Evolutionary conservation across 2,888 invertebrate genomes (phyloP).

Genomic region (Mycalesis mineus): DNA sequence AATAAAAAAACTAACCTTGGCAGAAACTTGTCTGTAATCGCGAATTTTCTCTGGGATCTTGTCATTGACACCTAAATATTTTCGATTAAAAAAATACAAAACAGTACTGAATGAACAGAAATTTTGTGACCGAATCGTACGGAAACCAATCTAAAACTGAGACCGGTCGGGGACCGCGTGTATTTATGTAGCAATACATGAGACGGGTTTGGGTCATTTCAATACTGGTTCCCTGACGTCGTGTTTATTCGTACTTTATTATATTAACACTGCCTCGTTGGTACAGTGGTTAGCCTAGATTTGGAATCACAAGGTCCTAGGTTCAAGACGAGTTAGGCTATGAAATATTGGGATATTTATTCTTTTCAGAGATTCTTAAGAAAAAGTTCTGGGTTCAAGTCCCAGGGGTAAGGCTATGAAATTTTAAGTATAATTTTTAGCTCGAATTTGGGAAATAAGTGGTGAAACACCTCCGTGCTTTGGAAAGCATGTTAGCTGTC

Average conservation of each 20-base stretch:
- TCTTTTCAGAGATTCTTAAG: too few relatives aligned
- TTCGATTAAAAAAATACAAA: slow-evolving; percentile 47
- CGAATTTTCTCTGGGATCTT: slow-evolving; percentile 74
- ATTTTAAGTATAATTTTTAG: too few relatives aligned
- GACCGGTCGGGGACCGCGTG: slow-evolving; percentile 34
- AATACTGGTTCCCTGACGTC: slow-evolving; percentile 26
- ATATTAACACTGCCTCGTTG: too few relatives aligned
- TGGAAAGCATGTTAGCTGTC: too few relatives aligned
- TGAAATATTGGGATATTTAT: too few relatives aligned
- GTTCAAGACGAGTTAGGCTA: too few relatives aligned
- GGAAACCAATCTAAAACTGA: slow-evolving; percentile 47
- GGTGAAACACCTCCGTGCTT: too few relatives aligned
- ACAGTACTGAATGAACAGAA: slow-evolving; percentile 50
- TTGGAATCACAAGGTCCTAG: too few relatives aligned
- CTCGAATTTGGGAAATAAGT: too few relatives aligned
- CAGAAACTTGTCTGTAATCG: slow-evolving; percentile 75
- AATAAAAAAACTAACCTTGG: slow-evolving; percentile 59
- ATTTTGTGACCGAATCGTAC: slow-evolving; percentile 52
- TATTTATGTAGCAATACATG: slow-evolving; percentile 42
- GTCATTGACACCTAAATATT: slow-evolving; percentile 76
- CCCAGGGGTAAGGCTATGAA: too few relatives aligned
- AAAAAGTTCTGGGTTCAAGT: too few relatives aligned
- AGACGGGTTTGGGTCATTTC: slow-evolving; percentile 10
- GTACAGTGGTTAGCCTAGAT: too few relatives aligned
- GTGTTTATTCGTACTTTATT: background rate